A percentile compares a stretch with the other conserved stretches of the same genome.
Conservation (phyloP, 1,140 invertebrate genomes). For the Plectus sambesii region DNA sequence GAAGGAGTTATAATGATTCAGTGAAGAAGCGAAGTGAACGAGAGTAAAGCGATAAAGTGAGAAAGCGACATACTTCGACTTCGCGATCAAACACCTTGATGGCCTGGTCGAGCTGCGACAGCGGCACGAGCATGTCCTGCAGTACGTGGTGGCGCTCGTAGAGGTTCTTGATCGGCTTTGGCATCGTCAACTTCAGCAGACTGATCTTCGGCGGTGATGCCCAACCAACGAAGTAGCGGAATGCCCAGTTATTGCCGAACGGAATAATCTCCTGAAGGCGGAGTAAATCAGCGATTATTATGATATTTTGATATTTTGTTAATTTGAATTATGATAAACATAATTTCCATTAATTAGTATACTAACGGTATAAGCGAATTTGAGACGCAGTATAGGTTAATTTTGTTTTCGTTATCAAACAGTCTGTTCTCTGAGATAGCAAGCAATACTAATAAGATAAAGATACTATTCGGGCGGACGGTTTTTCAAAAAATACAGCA, state of each 20-base stretch:
- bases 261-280: constrained; percentile 63
- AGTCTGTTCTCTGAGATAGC: too few relatives aligned
- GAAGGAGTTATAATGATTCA: neutral
- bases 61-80: constrained; percentile 59
- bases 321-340: neutral
- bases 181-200: constrained; percentile 67
- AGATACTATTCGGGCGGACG: neutral
- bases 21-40: constrained; percentile 14
- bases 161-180: constrained; percentile 58
- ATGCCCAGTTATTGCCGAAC: constrained; percentile 67
- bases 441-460: constrained; percentile 10
- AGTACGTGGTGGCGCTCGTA: constrained; percentile 69
- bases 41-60: constrained; percentile 4
- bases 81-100: constrained; percentile 59
- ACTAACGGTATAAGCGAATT: too few relatives aligned
- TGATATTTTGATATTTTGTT: too few relatives aligned
- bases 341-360: too few relatives aligned
- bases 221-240: constrained; percentile 65
- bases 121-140: constrained; percentile 70
- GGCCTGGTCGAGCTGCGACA: constrained; percentile 55
- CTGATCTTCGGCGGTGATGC: constrained; percentile 70
- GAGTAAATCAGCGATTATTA: constrained; percentile 1
- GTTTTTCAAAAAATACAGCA: neutral
- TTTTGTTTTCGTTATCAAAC: too few relatives aligned
- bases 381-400: too few relatives aligned